Evolutionary conservation across 1,140 invertebrate genomes (phyloP).

Genomic region (Cheumatopsyche charites): DNA sequence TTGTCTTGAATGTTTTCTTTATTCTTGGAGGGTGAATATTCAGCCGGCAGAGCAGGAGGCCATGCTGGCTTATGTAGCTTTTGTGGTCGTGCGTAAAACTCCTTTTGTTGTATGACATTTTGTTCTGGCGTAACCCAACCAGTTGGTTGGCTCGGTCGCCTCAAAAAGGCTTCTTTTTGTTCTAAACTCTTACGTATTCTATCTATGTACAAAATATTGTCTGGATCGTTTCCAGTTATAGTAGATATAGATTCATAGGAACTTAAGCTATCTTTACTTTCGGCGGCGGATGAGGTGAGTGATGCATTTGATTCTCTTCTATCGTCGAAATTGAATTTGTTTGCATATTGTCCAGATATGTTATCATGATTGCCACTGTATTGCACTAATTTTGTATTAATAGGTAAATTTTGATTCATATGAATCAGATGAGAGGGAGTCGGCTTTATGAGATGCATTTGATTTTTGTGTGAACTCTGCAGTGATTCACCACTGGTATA

Average conservation of each 20-base stretch:
- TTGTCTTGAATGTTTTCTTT: slow-evolving; percentile 46
- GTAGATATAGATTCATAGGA: slow-evolving; percentile 71
- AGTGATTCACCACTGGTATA: slow-evolving; percentile 42
- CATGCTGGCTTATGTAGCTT: slow-evolving; percentile 75
- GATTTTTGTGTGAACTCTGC: slow-evolving; percentile 39
- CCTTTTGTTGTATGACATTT: slow-evolving; percentile 65
- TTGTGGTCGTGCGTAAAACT: slow-evolving; percentile 78
- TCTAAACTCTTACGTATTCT: slow-evolving; percentile 81
- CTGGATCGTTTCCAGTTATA: slow-evolving; percentile 68
- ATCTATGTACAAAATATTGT: slow-evolving; percentile 67
- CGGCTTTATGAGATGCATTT: slow-evolving; percentile 36
- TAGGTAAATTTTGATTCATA: slow-evolving; percentile 26
- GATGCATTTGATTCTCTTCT: slow-evolving; percentile 66
- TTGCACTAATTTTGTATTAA: slow-evolving; percentile 37
- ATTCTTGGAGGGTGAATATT: slow-evolving; percentile 44
- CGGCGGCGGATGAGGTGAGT: slow-evolving; percentile 63
- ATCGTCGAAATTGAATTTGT: slow-evolving; percentile 50
- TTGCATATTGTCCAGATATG: slow-evolving; percentile 41
- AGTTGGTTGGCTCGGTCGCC: slow-evolving; percentile 71
- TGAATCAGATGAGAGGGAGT: slow-evolving; percentile 31
- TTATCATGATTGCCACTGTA: slow-evolving; percentile 39
- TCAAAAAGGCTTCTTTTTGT: slow-evolving; percentile 86
- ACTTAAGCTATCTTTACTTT: slow-evolving; percentile 69
- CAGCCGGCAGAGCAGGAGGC: slow-evolving; percentile 66
- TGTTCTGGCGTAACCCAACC: slow-evolving; percentile 62